These are phyloP conservation scores for Pygocentrus nattereri DNA, from an alignment of 2,797 vertebrate species.

Conservation along the genomic window DNA sequence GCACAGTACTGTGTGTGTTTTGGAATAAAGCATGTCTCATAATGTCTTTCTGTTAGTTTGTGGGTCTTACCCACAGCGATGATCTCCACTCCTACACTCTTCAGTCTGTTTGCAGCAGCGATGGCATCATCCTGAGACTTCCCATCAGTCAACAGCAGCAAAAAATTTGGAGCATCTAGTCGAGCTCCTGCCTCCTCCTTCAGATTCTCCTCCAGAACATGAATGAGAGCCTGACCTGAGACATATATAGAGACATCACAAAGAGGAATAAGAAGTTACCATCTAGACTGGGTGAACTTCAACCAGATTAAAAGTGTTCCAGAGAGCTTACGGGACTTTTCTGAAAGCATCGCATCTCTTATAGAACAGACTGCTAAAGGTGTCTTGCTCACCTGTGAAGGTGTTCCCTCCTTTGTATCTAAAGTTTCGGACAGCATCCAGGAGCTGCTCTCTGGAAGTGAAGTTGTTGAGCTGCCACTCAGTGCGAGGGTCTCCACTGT, in stretches of 20 bases:
- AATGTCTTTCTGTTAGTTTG: not conserved
- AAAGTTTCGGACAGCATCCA: slow-evolving; percentile 85
- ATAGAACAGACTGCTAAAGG: not conserved
- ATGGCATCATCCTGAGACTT: slow-evolving; percentile 94
- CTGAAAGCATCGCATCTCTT: not conserved
- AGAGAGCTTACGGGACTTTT: not conserved
- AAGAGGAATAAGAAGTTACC: no score
- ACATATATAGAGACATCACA: slow-evolving; percentile 20
- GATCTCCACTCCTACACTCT: slow-evolving; percentile 86
- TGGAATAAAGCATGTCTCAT: not conserved
- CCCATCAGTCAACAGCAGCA: slow-evolving; percentile 91
- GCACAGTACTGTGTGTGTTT: no score
- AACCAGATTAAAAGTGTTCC: not conserved
- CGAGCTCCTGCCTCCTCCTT: slow-evolving; percentile 80
- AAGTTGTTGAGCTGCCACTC: slow-evolving; percentile 93
- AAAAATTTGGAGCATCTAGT: slow-evolving; percentile 75
- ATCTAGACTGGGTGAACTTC: not conserved
- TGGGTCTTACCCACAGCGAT: slow-evolving; percentile 89
- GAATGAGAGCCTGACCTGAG: slow-evolving; percentile 89
- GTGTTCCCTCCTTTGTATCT: slow-evolving; percentile 94
- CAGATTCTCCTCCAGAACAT: slow-evolving; percentile 90
- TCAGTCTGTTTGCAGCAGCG: slow-evolving; percentile 81
- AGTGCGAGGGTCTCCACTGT: slow-evolving; percentile 91
- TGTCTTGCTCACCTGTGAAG: slow-evolving; percentile 68
- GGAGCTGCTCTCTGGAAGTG: slow-evolving; percentile 82